A percentile compares a stretch with the other conserved stretches of the same genome.
Evolutionary conservation across 2,797 vertebrate species (phyloP).

Genomic region (Hemitrygon akajei): DNA sequence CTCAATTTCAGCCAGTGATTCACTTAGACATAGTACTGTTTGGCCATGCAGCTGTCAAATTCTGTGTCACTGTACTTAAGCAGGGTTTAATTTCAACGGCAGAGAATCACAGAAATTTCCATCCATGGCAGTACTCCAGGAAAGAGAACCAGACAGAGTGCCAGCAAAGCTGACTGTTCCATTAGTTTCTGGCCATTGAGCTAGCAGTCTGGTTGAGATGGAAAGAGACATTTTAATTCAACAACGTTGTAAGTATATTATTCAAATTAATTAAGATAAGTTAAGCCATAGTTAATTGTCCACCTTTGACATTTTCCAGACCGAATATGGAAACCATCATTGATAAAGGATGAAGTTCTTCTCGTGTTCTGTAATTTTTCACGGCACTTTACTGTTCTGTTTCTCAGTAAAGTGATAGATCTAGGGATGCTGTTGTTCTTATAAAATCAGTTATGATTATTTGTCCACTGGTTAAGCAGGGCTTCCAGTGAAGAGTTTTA

Average conservation of each 20-base stretch:
- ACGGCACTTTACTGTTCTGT: not conserved
- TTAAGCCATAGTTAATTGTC: not conserved
- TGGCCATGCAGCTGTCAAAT: constrained; percentile 22
- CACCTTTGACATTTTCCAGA: not conserved
- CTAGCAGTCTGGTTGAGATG: constrained; percentile 6
- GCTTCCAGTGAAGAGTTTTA: not conserved
- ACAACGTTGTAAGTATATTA: constrained; percentile 15
- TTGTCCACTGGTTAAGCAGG: not conserved
- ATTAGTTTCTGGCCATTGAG: constrained; percentile 18
- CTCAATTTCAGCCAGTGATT: constrained; percentile 7
- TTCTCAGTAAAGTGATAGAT: not conserved
- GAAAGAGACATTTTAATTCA: constrained; percentile 31
- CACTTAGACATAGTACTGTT: not conserved
- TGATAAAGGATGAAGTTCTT: not conserved
- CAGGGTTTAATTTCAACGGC: constrained; percentile 17
- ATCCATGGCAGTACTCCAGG: constrained; percentile 16
- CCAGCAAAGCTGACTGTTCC: not conserved
- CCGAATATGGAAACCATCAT: not conserved
- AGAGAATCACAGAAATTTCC: constrained; percentile 30
- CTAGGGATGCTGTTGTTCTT: not conserved
- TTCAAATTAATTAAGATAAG: not conserved
- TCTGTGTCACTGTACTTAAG: constrained; percentile 12
- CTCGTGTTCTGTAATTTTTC: not conserved
- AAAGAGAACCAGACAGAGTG: constrained; percentile 13
- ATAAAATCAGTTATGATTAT: not conserved